phyloP scores from a whole-genome alignment of 1,140 invertebrate genomes.

The Anoplolepis gracilipes region DNA sequence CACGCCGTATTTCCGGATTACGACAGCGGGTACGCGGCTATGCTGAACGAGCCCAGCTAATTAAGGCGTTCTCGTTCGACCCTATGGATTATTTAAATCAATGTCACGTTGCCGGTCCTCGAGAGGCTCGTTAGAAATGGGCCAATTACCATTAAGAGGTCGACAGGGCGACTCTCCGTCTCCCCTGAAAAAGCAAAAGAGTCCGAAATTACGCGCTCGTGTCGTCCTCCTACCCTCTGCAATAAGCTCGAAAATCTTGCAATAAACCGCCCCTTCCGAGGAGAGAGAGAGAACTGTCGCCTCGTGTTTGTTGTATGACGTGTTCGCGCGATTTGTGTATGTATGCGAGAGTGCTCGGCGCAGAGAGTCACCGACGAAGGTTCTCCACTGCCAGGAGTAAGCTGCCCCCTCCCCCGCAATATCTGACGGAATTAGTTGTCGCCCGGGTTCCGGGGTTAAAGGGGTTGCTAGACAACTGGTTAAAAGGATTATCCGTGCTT shows the following conservation, averaged over 20 bases:
- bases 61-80: conserved; percentile 68
- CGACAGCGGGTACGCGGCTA: conserved; percentile 16
- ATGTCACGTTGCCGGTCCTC: conserved; percentile 71
- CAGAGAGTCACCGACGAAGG: conserved; percentile 1
- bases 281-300: conserved; percentile 4
- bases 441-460: conserved; percentile 79
- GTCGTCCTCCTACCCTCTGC: conserved; percentile 57
- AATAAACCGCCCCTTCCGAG: conserved; percentile 63
- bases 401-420: conserved; percentile 70
- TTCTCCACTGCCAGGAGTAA: conserved; percentile 42
- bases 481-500: conserved; percentile 83
- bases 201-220: conserved; percentile 63
- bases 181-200: conserved; percentile 61
- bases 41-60: conserved; percentile 58
- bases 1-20: conserved; percentile 38
- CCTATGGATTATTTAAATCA: conserved; percentile 77
- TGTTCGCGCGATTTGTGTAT: neutral
- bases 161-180: conserved; percentile 13
- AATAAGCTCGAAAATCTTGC: conserved; percentile 76
- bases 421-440: conserved; percentile 82
- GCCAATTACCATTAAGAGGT: conserved; percentile 76
- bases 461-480: conserved; percentile 83
- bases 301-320: conserved; percentile 12
- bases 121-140: conserved; percentile 74
- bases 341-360: neutral